Base-by-base conservation (phyloP, 2,888 invertebrate genomes). In the Rhodophaea formosa region DNA sequence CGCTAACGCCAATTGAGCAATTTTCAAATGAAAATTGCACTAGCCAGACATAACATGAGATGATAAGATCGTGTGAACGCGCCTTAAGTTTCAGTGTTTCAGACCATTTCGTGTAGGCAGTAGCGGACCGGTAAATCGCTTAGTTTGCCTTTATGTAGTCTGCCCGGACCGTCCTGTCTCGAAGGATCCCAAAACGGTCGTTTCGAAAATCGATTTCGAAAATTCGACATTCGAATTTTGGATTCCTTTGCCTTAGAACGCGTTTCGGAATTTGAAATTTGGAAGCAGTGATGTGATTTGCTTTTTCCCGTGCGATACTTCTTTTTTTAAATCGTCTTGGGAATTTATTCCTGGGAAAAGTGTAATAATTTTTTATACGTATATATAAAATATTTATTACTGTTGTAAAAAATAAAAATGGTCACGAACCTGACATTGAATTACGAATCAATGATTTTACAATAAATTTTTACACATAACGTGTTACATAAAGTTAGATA, bases 31-130 rank as follows among this genome's bases (percentile, higher is more conserved):
- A 56, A 55, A 43, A 45, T 53, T 53, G 29, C 53, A 35, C 55
- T 56, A 53, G 14, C 43, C 17, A 30, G 42, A 42, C 35, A 53
- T 46, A 53, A 43, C 55, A 46, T 57, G 42, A 58, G 42, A 60
- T 57, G 51, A 59, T 47, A 57, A 56, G 45, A 39, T 46, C 59
- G 68, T 75, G 74, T 70, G 70, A 29, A 60, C 69, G 62, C 62
- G 67, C 51, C 71, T 72, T 69, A 64, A 59, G 70, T 75, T 78
- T 77, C 78, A 78, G 74, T 59, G 61, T 69, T 75, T 77, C 74
- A 74, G 73, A 53, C 58, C 56, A 57, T 66, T 57, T 49, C 57
- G 62, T 59, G 65, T 57, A 61, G 55, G 55, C 23, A 62, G 62
- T 61, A 42, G 43, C 57, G 56, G 49, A 52, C 58, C 44, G 53